These are phyloP conservation scores for Scyliorhinus canicula DNA, from an alignment of 2,797 vertebrate genomes.

Conservation along the genomic window DNA sequence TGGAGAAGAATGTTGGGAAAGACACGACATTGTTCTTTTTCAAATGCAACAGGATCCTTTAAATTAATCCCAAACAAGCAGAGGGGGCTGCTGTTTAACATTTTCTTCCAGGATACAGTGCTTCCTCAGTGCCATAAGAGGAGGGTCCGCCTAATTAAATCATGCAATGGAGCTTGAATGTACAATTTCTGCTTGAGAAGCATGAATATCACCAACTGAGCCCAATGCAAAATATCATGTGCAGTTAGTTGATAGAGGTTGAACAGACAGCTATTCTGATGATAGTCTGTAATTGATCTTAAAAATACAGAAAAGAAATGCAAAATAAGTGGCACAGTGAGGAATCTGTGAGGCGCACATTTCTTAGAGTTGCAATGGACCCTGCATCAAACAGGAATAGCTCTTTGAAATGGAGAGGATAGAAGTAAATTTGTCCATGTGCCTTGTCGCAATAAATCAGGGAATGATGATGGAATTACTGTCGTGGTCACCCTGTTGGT, in stretches of 20 bases:
- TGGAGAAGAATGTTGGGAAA: neutral
- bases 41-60: neutral
- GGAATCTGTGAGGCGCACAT: neutral
- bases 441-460: neutral
- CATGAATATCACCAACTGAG: no score
- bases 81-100: neutral
- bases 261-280: neutral
- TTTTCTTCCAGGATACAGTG: neutral
- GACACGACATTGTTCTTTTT: neutral
- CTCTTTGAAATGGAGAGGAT: neutral
- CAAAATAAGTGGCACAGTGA: neutral
- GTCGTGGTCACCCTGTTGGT: no score
- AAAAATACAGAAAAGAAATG: neutral
- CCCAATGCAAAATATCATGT: neutral
- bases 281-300: neutral
- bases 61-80: neutral
- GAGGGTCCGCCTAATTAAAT: neutral
- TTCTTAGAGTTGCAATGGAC: neutral
- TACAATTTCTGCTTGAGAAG: neutral
- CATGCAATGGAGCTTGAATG: neutral
- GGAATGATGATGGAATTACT: neutral
- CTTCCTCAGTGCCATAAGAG: neutral
- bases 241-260: neutral
- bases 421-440: neutral
- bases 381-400: no score